Evolutionary conservation across 1,140 invertebrate species (phyloP), one percentile per base, ranked within the genome.

Genomic region (Hesperophylax magnus): DNA sequence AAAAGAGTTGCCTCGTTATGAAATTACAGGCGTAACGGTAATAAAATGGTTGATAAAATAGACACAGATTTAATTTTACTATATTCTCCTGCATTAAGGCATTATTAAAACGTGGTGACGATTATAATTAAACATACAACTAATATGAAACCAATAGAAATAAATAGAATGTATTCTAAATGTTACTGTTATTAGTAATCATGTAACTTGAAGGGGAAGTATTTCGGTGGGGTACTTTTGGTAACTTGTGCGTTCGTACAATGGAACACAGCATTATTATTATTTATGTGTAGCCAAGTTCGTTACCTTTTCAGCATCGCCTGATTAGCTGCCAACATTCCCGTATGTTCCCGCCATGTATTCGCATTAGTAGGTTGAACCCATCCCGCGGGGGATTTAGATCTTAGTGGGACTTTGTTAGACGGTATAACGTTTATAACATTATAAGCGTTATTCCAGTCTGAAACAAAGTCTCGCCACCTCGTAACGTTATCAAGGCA

Each of bases 391-490:
- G 18, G 81, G 81, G 80, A 81, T 39, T 69, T 76, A 54, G 58
- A 34, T 61, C 60, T 76, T 61, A 77, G 76, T 72, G 72, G 22
- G 72, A 74, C 56, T 82, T 75, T 34, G 76, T 47, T 69, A 69
- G 65, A 69, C 65, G 65, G 65, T 18, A 69, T 47, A 47, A 47
- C 65, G 65, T 34, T 69, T 71, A 71, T 71, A 71, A 71, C 67
- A 39, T 47, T 47, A 47, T 34, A 67, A 67, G 11, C 63, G 63
- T 34, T 67, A 34, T 67, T 20, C 60, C 76, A 67, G 71, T 78
- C 80, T 81, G 67, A 65, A 71, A 75, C 78, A 69, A 83, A 83
- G 78, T 78, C 82, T 83, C 72, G 67, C 82, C 82, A 81, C 82
- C 78, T 81, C 77, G 65, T 81, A 83, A 78, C 79, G 79, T 53